Percentiles rank a stretch among this genome's conserved stretches.
Conservation (phyloP, 2,113 vertebrate genomes). For the Terrapene triunguis region DNA sequence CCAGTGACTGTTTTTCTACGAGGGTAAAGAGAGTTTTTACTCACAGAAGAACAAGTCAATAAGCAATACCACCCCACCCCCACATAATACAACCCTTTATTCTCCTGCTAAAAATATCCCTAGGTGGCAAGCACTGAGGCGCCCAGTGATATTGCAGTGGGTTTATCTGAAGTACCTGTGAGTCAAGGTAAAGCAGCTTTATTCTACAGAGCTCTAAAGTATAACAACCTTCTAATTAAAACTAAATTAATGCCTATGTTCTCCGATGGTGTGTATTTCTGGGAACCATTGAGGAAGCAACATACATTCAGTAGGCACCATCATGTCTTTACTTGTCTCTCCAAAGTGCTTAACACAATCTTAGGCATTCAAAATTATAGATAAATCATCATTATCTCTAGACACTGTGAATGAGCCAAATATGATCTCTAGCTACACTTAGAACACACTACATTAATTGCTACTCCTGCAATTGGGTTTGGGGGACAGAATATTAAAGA, state of each 20-base stretch:
- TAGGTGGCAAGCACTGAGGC: not conserved
- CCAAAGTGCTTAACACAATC: not conserved
- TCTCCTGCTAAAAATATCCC: not conserved
- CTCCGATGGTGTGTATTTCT: not conserved
- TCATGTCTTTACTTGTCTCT: not conserved
- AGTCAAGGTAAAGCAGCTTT: not conserved
- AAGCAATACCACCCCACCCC: not conserved
- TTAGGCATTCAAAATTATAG: not conserved
- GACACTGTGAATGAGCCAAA: not conserved
- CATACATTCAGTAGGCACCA: not conserved
- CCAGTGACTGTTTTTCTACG: not conserved
- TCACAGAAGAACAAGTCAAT: not conserved
- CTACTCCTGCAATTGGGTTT: not conserved
- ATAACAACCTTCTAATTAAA: not conserved
- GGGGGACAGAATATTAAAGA: not conserved
- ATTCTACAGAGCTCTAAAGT: not conserved
- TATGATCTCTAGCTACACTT: not conserved
- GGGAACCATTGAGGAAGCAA: not conserved
- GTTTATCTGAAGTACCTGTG: not conserved
- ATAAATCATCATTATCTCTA: not conserved
- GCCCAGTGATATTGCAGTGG: not conserved
- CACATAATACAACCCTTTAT: not conserved
- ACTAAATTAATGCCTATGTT: not conserved
- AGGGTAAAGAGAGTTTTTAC: not conserved
- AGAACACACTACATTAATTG: not conserved